Evolutionary conservation across 2,888 invertebrate genomes (phyloP).

Genomic region (Chrysopilus asiliformis): DNA sequence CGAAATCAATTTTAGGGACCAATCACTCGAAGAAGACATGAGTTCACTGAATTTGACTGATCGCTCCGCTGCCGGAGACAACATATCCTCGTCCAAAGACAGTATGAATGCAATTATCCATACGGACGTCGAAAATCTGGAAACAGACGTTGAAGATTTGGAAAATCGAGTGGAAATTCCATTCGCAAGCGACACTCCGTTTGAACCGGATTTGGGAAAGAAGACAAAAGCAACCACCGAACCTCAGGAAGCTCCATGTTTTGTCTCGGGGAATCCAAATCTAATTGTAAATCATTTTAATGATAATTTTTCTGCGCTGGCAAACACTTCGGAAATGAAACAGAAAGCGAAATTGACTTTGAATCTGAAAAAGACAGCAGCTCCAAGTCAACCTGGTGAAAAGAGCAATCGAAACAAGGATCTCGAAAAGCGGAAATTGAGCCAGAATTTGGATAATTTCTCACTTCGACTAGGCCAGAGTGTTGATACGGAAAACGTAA

Average conservation of each 20-base stretch:
- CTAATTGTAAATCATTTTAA: slow-evolving; percentile 32
- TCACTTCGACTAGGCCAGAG: slow-evolving; percentile 31
- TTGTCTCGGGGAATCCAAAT: slow-evolving; percentile 30
- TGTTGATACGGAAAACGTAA: too few species aligned
- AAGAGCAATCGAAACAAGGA: slow-evolving; percentile 25
- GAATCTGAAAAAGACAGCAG: slow-evolving; percentile 32
- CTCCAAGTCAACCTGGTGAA: slow-evolving; percentile 8
- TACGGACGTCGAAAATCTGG: slow-evolving; percentile 32
- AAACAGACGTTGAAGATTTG: slow-evolving; percentile 33
- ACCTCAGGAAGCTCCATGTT: slow-evolving; percentile 5
- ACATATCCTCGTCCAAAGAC: slow-evolving; percentile 29
- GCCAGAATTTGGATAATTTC: slow-evolving; percentile 37
- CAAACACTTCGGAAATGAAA: slow-evolving; percentile 28
- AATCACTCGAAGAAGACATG: slow-evolving; percentile 4
- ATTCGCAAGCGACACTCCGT: slow-evolving; percentile 22
- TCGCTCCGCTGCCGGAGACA: slow-evolving; percentile 18
- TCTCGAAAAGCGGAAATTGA: slow-evolving; percentile 34
- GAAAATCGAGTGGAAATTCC: slow-evolving; percentile 24
- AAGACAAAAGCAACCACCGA: background rate
- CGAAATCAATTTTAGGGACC: too few species aligned
- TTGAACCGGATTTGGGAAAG: slow-evolving; percentile 4
- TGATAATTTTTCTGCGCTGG: slow-evolving; percentile 26
- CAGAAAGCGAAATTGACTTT: slow-evolving; percentile 20
- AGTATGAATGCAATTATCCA: slow-evolving; percentile 34
- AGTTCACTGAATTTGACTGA: slow-evolving; percentile 4